Evolutionary conservation across 2,113 vertebrate genomes (phyloP).

Genomic region (Megaceryle maxima): DNA sequence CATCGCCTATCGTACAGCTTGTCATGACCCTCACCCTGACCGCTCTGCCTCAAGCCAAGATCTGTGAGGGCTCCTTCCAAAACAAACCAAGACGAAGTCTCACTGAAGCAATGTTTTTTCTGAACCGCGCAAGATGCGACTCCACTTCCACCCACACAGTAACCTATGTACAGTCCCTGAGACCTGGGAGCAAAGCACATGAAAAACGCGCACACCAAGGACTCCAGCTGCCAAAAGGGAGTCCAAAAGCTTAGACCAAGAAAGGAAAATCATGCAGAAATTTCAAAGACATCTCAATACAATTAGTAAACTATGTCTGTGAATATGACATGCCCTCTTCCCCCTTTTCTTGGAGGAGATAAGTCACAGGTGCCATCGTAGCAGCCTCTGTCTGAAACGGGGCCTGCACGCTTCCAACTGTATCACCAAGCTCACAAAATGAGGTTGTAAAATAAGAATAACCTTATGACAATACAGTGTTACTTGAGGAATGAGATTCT

Average conservation of each 20-base stretch:
- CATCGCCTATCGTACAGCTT: not conserved
- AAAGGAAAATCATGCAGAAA: not conserved
- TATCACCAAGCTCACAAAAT: not conserved
- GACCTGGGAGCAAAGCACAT: not conserved
- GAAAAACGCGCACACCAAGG: not conserved
- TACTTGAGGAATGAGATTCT: not conserved
- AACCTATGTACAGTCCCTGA: not conserved
- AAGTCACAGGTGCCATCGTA: not conserved
- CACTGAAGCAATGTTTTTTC: slow-evolving; percentile 2
- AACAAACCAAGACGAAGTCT: slow-evolving; percentile 1
- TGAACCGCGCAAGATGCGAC: not conserved
- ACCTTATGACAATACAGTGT: not conserved
- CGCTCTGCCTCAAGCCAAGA: not conserved
- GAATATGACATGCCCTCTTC: not conserved
- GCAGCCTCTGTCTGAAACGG: accelerated
- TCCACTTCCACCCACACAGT: not conserved
- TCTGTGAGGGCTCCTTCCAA: not conserved
- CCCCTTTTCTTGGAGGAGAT: accelerated
- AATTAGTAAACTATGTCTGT: not conserved
- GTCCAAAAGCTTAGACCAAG: not conserved
- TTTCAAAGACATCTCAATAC: not conserved
- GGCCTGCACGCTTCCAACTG: accelerated
- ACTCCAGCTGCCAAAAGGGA: not conserved
- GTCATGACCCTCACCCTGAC: slow-evolving; percentile 29
- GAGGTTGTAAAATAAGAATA: slow-evolving; percentile 37